Evolutionary conservation across 1,140 invertebrate species (phyloP).

Genomic region (Dendroctonus ponderosae): DNA sequence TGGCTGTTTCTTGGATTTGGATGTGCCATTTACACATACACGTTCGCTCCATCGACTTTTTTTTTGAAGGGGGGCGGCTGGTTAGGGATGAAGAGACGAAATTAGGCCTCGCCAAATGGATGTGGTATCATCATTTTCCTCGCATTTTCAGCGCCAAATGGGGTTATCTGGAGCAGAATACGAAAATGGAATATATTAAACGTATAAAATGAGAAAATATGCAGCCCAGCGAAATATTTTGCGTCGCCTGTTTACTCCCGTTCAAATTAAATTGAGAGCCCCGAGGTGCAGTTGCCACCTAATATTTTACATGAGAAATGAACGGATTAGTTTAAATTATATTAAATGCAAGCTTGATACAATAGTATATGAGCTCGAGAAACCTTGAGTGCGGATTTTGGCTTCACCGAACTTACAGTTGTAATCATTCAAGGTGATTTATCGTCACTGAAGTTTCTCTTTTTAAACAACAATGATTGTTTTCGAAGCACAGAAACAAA

Average conservation of each 20-base stretch:
- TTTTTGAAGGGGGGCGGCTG: constrained; percentile 8
- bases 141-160: constrained; percentile 29
- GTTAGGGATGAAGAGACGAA: constrained; percentile 29
- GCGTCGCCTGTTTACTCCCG: constrained; percentile 19
- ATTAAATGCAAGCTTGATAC: neutral
- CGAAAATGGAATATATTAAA: constrained; percentile 35
- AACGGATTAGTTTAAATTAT: neutral
- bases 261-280: constrained; percentile 14
- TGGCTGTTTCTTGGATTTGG: constrained; percentile 33
- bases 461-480: no score
- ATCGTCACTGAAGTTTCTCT: no score
- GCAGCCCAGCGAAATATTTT: constrained; percentile 17
- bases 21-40: constrained; percentile 29
- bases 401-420: neutral
- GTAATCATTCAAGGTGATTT: no score
- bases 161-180: constrained; percentile 32
- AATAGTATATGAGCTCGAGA: neutral
- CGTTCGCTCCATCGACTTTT: constrained; percentile 22
- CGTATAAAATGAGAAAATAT: constrained; percentile 30
- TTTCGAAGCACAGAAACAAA: no score
- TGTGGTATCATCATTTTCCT: constrained; percentile 36
- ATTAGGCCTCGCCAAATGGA: constrained; percentile 34
- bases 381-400: neutral
- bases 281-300: neutral
- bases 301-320: neutral